Evolutionary conservation across 2,113 vertebrate species (phyloP), one percentile per base, ranked within the genome.

Genomic region (Anguilla japonica): DNA sequence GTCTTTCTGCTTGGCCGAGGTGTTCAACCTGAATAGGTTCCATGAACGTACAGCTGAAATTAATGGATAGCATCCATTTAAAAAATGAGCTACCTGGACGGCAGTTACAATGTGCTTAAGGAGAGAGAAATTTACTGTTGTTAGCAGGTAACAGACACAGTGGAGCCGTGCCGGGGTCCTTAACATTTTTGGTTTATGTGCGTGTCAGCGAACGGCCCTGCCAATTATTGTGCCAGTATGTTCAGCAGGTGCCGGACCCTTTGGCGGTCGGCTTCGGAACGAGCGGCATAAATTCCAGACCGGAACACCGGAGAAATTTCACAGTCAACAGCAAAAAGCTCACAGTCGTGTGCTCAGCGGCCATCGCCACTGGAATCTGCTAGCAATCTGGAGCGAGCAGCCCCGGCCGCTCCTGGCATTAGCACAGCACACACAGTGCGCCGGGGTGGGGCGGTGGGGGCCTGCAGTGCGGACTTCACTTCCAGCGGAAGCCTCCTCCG

Each of bases 291-390:
- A 53, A 82, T 86, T 67, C 53, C 67, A 82, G 40, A 9, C n/a
- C 43, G 34, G 5, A 79, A 22, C 86, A 16, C 53, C 83, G 0
- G 39, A 86, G 85, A 85, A 75, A 88, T 88, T 90, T 92, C 88
- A 88, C 92, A 92, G 91, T 90, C 91, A 93, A 92, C 90, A 91
- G 90, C 57, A 75, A 34, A 93, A 91, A 84, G 86, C 88, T 89
- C 92, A 89, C 86, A 87, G 56, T 86, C 14, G 56, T 57, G 71
- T 56, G 83, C 50, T 81, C 79, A 60, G 56, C 78, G 39, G 41
- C 86, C 82, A 39, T 84, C 87, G 88, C 88, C 87, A 86, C 89
- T 87, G 85, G 83, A 85, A 88, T 89, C 81, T 89, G 89, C 86
- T 85, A 89, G 89, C 60, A 15, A 0, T 53, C 22, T 39, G 29